Percentiles rank a stretch among this genome's conserved stretches.
phyloP scores from a whole-genome alignment of 2,888 invertebrate genomes.

The Stenotaenia linearis region DNA sequence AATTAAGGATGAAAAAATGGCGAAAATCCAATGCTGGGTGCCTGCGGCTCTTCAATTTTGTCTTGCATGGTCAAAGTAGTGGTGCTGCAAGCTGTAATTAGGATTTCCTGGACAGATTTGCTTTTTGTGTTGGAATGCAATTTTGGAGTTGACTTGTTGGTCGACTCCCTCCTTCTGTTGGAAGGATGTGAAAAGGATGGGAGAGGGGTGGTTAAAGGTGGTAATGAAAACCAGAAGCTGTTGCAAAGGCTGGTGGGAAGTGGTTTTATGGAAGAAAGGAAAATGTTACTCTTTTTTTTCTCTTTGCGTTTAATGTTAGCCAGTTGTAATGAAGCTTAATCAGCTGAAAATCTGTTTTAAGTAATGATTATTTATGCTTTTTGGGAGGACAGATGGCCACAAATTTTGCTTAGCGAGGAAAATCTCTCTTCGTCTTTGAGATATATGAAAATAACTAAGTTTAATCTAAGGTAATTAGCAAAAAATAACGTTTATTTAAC shows the following conservation, averaged over 20 bases:
- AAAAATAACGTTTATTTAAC: background rate
- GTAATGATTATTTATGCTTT: no score
- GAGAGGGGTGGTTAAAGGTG: conserved; percentile 12
- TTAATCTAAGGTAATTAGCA: background rate
- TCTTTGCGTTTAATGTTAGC: background rate
- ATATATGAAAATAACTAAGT: background rate
- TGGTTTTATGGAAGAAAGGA: background rate
- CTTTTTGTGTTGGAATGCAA: conserved; percentile 19
- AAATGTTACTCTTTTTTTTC: background rate
- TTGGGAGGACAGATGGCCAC: no score
- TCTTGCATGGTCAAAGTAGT: background rate
- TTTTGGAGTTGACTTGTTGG: conserved; percentile 6
- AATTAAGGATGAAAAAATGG: background rate
- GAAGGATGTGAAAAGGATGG: conserved; percentile 6
- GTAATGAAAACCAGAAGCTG: conserved; percentile 19
- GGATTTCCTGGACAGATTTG: conserved; percentile 19
- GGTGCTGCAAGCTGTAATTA: conserved; percentile 6
- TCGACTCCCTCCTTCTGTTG: background rate
- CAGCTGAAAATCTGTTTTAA: no score
- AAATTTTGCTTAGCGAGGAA: no score
- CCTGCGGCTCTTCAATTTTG: background rate
- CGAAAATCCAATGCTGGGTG: background rate
- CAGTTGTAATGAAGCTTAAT: no score
- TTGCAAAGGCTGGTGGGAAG: background rate
- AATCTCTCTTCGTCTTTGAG: no score